Base-by-base conservation (phyloP, 2,888 invertebrate genomes). In the Netelia fuscicornis region DNA sequence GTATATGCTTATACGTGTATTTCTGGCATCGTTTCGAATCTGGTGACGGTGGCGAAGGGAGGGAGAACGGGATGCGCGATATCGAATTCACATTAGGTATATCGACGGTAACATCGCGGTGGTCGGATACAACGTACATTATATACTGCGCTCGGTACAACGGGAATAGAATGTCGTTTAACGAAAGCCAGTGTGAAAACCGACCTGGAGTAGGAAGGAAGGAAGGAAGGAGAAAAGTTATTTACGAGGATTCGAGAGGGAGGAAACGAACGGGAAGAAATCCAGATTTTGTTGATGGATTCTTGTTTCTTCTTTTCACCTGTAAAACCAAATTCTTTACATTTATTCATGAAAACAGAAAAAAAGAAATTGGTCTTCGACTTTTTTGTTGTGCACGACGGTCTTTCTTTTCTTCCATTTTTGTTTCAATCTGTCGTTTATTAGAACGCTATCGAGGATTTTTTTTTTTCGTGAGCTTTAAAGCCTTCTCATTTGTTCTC, bases 81-180 rank as follows among this genome's bases (percentile, higher is more conserved):
- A 77, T 77, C 67, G 77, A 77, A 67, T 68, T 67, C 68, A 77
- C 77, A 77, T 77, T 77, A 77, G 58, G 58, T 60, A 25, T 67
- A 77, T 77, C 60, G 68, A 77, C 58, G 68, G 67, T 37, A 67
- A 68, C 58, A 30, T 60, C 42, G 48, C 13, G 13, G 10, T 10
- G 10, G 48, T 13, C 13, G 48, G 10, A 48, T 48, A 48, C 48
- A 48, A 48, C 48, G 48, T 48, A 13, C 48, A 48, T 48, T 48
- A 48, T 13, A n/a, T 62, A 44, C 23, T 42, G 9, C 54, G 10
- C n/a, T 20, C 54, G 42, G 58, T 48, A 25, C 56, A 52, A 10
- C 23, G 56, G 23, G n/a, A 65, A 56, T 17, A 37, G 23, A 62
- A 37, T 48, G 70, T 52, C 70, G 3, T 78, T 70, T 13, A 70